Conservation (phyloP, 2,797 vertebrate species). For the Rousettus madagascariensis region DNA sequence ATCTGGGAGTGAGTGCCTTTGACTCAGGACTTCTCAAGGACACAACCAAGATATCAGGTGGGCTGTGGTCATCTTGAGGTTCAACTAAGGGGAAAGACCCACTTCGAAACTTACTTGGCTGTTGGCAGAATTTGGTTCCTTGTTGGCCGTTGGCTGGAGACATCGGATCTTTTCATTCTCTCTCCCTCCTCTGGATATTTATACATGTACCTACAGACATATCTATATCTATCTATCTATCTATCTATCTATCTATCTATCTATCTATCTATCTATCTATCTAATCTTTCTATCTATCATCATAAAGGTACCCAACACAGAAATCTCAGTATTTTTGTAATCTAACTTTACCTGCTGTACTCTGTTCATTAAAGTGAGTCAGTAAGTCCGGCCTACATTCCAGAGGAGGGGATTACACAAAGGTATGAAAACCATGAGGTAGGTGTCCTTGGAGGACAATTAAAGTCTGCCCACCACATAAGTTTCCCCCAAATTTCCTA, state of each 20-base stretch:
- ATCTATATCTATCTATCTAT: background rate
- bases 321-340: background rate
- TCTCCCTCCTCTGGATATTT: background rate
- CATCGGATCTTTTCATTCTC: background rate
- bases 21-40: background rate
- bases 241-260: background rate
- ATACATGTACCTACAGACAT: background rate
- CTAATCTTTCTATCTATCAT: background rate
- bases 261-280: no score
- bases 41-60: background rate
- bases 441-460: background rate
- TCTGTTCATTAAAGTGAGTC: background rate
- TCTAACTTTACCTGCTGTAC: background rate
- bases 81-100: background rate
- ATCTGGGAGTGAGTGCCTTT: background rate
- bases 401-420: background rate
- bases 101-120: background rate
- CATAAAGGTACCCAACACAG: background rate
- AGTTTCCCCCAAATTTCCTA: background rate
- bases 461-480: background rate
- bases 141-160: background rate
- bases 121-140: background rate
- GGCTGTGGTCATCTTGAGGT: background rate
- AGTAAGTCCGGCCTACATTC: background rate
- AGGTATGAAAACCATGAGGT: background rate